Evolutionary conservation across 2,113 vertebrate species (phyloP).

Genomic region (Gopherus evgoodei): DNA sequence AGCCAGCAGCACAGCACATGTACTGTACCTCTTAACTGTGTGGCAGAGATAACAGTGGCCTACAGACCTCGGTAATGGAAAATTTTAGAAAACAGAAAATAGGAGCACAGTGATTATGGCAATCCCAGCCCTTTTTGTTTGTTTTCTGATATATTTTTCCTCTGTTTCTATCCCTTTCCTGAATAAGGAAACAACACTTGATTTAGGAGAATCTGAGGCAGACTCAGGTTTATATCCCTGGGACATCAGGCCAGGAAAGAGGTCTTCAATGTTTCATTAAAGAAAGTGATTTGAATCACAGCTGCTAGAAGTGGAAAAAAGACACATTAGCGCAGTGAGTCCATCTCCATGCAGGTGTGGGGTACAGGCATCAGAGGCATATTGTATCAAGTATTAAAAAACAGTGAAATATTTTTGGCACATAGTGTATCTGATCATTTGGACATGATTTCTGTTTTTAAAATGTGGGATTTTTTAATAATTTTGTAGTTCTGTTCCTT

Average conservation of each 20-base stretch:
- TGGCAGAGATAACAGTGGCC: not conserved
- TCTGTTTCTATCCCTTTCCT: not conserved
- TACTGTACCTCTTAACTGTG: not conserved
- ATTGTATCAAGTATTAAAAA: not conserved
- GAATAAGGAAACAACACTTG: not conserved
- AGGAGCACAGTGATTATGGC: not conserved
- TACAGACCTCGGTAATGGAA: not conserved
- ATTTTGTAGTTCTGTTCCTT: not conserved
- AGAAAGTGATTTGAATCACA: not conserved
- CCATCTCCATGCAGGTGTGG: not conserved
- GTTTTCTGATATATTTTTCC: not conserved
- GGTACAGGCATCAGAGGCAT: not conserved
- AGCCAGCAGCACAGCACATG: not conserved
- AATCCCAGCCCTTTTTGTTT: not conserved
- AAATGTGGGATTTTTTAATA: not conserved
- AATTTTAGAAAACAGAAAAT: not conserved
- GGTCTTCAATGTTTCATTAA: not conserved
- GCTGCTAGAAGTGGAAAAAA: not conserved
- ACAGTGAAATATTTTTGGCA: not conserved
- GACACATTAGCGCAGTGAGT: not conserved
- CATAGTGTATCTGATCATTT: not conserved
- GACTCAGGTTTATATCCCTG: not conserved
- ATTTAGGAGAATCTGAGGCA: not conserved
- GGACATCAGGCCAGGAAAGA: not conserved
- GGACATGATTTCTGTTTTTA: constrained; percentile 3